These are phyloP conservation scores for Melolontha melolontha DNA, from an alignment of 2,888 invertebrate genomes.

Conservation along the genomic window DNA sequence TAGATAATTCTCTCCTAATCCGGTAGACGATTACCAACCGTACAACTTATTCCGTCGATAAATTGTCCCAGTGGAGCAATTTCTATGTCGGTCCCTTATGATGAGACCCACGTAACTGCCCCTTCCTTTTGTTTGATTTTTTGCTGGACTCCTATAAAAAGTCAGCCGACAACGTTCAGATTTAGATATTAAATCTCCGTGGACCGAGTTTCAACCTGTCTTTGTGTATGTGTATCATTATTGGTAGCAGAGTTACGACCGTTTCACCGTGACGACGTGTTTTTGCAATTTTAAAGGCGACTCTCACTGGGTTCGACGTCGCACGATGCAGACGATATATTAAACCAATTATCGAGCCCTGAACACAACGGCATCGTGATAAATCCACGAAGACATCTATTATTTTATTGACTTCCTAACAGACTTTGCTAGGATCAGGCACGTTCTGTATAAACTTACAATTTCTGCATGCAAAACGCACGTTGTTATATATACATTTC, in stretches of 20 bases:
- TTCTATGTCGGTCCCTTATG: background rate
- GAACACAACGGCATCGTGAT: constrained; percentile 59
- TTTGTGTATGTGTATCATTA: constrained; percentile 28
- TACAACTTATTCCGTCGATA: constrained; percentile 4
- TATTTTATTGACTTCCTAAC: constrained; percentile 61
- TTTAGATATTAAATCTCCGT: constrained; percentile 27
- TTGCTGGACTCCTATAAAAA: background rate
- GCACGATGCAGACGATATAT: constrained; percentile 62
- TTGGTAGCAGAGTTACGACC: constrained; percentile 26
- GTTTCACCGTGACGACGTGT: constrained; percentile 8
- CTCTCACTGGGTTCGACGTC: constrained; percentile 25
- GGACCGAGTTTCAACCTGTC: background rate
- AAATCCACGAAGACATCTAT: constrained; percentile 61
- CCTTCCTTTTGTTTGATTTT: background rate
- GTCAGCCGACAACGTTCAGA: constrained; percentile 3
- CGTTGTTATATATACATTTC: no score
- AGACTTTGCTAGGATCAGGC: constrained; percentile 55
- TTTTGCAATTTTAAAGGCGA: constrained; percentile 28
- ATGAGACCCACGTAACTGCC: background rate
- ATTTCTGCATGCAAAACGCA: constrained; percentile 38
- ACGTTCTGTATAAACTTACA: constrained; percentile 51
- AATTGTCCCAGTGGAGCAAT: constrained; percentile 3
- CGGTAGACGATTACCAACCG: background rate
- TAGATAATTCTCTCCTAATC: constrained; percentile 9
- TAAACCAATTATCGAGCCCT: constrained; percentile 62